phyloP scores from a whole-genome alignment of 1,140 invertebrate genomes.

The Limonius californicus region DNA sequence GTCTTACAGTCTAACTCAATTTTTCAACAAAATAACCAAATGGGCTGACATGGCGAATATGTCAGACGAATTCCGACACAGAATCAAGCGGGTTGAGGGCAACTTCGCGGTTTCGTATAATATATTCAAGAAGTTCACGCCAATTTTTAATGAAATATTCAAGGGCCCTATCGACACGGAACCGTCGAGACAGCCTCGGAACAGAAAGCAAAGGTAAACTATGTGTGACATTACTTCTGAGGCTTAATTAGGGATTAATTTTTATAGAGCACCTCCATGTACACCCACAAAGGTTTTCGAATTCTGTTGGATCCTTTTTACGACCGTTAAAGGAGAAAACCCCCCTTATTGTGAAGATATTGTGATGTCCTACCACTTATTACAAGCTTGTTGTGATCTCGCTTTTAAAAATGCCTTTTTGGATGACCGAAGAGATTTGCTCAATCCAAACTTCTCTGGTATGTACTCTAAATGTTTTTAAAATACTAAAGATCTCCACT shows the following conservation, averaged over 20 bases:
- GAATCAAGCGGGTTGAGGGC: slow-evolving; percentile 81
- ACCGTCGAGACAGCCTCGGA: slow-evolving; percentile 57
- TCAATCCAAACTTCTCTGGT: slow-evolving; percentile 83
- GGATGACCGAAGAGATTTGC: slow-evolving; percentile 74
- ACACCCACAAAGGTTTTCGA: slow-evolving; percentile 81
- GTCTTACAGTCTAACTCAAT: slow-evolving; percentile 78
- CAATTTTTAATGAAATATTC: slow-evolving; percentile 84
- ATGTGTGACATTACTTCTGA: neutral
- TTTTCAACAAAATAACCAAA: slow-evolving; percentile 93
- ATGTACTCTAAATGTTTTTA: slow-evolving; percentile 41
- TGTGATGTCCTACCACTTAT: slow-evolving; percentile 90
- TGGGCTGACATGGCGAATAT: slow-evolving; percentile 95
- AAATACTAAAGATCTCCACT: no score
- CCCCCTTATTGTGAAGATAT: slow-evolving; percentile 83
- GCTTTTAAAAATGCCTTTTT: slow-evolving; percentile 83
- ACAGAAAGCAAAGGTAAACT: slow-evolving; percentile 64
- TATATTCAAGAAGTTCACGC: slow-evolving; percentile 90
- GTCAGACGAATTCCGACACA: slow-evolving; percentile 76
- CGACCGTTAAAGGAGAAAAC: slow-evolving; percentile 85
- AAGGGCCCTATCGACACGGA: slow-evolving; percentile 53
- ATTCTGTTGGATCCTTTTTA: slow-evolving; percentile 90
- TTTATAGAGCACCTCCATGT: slow-evolving; percentile 61
- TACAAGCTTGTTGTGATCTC: slow-evolving; percentile 87
- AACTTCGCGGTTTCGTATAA: slow-evolving; percentile 95
- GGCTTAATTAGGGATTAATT: neutral